phyloP scores from a whole-genome alignment of 2,888 invertebrate species.

The Aspidapion aeneum region DNA sequence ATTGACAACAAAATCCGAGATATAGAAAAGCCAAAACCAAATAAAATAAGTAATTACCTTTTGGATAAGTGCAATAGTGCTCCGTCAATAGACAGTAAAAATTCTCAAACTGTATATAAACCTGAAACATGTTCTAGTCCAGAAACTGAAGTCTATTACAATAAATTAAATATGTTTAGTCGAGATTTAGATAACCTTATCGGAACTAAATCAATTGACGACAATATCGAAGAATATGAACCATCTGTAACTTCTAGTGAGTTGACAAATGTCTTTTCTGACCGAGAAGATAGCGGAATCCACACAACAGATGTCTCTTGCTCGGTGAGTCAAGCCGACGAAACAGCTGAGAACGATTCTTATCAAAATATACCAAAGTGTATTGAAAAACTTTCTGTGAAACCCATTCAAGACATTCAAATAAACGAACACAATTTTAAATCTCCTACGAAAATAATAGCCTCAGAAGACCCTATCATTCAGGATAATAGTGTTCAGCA shows the following conservation, averaged over 20 bases:
- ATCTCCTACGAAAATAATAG: slow-evolving; percentile 3
- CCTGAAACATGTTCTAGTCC: slow-evolving; percentile 51
- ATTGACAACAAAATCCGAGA: slow-evolving; percentile 28
- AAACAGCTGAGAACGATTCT: slow-evolving; percentile 56
- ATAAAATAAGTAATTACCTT: slow-evolving; percentile 38
- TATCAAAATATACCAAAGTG: slow-evolving; percentile 41
- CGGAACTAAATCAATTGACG: slow-evolving; percentile 33
- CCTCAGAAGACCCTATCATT: slow-evolving; percentile 11
- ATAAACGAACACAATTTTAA: neutral
- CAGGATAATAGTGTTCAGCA: slow-evolving; percentile 9
- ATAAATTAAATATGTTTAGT: slow-evolving; percentile 43
- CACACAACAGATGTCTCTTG: slow-evolving; percentile 77
- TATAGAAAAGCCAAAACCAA: slow-evolving; percentile 26
- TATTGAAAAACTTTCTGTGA: slow-evolving; percentile 37
- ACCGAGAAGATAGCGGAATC: slow-evolving; percentile 75
- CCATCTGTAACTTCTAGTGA: slow-evolving; percentile 52
- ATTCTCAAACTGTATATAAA: slow-evolving; percentile 23
- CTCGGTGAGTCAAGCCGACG: slow-evolving; percentile 69
- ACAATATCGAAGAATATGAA: slow-evolving; percentile 54
- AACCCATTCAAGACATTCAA: slow-evolving; percentile 14
- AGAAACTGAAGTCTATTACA: slow-evolving; percentile 53
- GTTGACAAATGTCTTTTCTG: slow-evolving; percentile 56
- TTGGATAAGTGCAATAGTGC: slow-evolving; percentile 33
- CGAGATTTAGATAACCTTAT: slow-evolving; percentile 47
- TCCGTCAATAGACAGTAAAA: slow-evolving; percentile 28